Evolutionary conservation across 2,113 vertebrate species (phyloP).

Genomic region (Saguinus imperator): DNA sequence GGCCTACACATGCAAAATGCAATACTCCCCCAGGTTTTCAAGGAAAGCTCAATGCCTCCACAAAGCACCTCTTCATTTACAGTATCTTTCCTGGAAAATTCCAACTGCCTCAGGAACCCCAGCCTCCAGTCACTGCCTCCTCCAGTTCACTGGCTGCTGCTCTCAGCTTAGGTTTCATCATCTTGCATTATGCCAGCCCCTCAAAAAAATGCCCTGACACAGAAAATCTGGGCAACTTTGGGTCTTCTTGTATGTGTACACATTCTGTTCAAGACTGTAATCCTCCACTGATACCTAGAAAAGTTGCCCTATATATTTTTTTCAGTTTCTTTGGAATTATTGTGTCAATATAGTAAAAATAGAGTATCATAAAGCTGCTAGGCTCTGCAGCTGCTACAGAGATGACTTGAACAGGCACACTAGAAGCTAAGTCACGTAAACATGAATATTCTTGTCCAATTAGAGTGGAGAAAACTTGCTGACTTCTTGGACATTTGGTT

Average conservation of each 20-base stretch:
- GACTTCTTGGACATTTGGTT: not conserved
- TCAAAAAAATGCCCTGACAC: not conserved
- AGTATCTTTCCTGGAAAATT: not conserved
- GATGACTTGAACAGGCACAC: not conserved
- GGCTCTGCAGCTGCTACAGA: too few species aligned
- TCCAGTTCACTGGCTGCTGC: not conserved
- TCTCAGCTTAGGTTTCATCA: not conserved
- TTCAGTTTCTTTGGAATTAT: too few species aligned
- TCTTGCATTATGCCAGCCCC: not conserved
- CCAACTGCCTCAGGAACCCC: not conserved
- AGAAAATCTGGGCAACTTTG: not conserved
- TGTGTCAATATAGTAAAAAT: too few species aligned
- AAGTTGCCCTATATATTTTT: too few species aligned
- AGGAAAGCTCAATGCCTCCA: not conserved
- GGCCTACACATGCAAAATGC: not conserved
- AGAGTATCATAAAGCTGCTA: too few species aligned
- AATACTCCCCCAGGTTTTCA: not conserved
- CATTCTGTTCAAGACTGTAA: not conserved
- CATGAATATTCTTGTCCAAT: rapidly evolving
- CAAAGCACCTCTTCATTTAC: not conserved
- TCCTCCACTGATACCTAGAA: not conserved
- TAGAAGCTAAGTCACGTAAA: not conserved
- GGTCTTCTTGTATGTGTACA: rapidly evolving
- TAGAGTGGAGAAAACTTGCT: not conserved
- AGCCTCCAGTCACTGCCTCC: not conserved